These are phyloP conservation scores for Leptoclinus maculatus DNA, from an alignment of 2,797 vertebrate species.

Conservation along the genomic window DNA sequence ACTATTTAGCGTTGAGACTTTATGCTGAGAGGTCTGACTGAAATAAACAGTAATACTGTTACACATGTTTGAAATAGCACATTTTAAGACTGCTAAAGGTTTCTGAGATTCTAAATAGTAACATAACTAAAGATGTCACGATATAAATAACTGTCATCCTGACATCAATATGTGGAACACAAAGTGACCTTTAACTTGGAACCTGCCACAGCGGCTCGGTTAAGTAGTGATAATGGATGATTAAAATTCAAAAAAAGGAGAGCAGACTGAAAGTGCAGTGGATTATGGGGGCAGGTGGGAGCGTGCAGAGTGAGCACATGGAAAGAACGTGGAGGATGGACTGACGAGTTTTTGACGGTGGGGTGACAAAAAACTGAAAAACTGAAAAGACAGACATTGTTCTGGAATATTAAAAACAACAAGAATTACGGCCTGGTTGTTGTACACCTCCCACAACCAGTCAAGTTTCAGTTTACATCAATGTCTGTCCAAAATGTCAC, in stretches of 20 bases:
- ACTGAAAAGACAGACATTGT: background rate
- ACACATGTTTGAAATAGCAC: background rate
- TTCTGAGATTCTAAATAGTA: background rate
- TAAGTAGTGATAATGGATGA: constrained; percentile 71
- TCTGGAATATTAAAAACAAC: background rate
- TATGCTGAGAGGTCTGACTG: background rate
- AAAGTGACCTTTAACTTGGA: constrained; percentile 45
- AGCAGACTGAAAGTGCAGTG: constrained; percentile 41
- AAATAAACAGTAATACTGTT: background rate
- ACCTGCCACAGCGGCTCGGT: constrained; percentile 15
- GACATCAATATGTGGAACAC: constrained; percentile 14
- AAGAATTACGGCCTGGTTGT: too few species aligned
- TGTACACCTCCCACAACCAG: too few species aligned
- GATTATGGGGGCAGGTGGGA: constrained; percentile 72
- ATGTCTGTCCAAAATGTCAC: too few species aligned
- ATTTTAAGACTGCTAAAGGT: background rate
- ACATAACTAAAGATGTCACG: background rate
- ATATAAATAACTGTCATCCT: background rate
- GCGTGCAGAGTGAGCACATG: constrained; percentile 59
- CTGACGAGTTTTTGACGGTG: background rate
- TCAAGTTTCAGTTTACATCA: too few species aligned
- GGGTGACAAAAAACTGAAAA: background rate
- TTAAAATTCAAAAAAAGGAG: constrained; percentile 61
- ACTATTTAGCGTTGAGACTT: background rate
- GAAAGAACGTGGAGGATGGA: constrained; percentile 4